Base-by-base conservation (phyloP, 2,888 invertebrate species). In the Drosophila colorata region DNA sequence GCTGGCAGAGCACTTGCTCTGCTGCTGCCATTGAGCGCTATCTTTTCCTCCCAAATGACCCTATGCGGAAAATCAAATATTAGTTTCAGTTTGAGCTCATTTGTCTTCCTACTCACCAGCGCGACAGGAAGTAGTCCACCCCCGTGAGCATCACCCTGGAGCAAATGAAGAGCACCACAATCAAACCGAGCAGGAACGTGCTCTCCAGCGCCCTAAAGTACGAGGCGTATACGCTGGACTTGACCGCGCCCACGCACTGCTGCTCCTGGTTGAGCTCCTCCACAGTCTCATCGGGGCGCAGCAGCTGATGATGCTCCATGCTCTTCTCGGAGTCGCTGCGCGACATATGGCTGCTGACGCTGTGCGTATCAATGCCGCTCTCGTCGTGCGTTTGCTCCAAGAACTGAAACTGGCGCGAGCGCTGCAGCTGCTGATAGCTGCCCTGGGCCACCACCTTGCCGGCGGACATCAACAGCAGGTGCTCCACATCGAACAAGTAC, bases 51-150 rank as follows among this genome's bases (percentile, higher is more conserved):
- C 92, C 92, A 92, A 49, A 91, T 92, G 2, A 92, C 92, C 92
- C 92, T 92, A 4, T 13, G 51, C 1, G 4, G 18, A 5, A 55
- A 0, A 14, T 78, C 72, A 40, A 4, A 4, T n/a, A 25, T 0
- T 18, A 69, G 2, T 37, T 25, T 11, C 3, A 7, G 9, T 8
- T 23, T 1, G 3, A 7, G 2, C 4, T 0, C 13, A 1, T 40
- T 57, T 8, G 1, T 35, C 0, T 16, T 14, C 4, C 13, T 0
- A 47, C 81, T 83, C 90, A 95, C 96, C 96, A 96, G 82, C 94
- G 94, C 76, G 95, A 95, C 0, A 96, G 93, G 93, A 96, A 97
- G 81, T 94, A 96, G 84, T 97, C 97, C 0, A 94, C 93, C 0
- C 94, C 94, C 16, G 95, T 95, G 0, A 95, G 94, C 18, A 94